These are phyloP conservation scores for Halcyon senegalensis DNA, from an alignment of 2,113 vertebrate species.

Conservation along the genomic window DNA sequence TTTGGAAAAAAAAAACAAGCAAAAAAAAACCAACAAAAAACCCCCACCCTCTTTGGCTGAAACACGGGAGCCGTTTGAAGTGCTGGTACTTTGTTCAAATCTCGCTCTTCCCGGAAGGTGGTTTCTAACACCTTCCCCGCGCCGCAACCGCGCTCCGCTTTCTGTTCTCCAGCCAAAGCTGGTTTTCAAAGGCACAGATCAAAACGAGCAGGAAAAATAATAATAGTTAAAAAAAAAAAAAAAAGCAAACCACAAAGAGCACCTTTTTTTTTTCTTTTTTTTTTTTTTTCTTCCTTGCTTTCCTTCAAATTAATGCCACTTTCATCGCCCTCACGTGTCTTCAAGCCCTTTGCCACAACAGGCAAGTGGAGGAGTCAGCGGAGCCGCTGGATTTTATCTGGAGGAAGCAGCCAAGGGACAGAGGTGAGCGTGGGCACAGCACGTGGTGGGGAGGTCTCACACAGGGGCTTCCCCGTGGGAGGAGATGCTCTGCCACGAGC, in stretches of 20 bases:
- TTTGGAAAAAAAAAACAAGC: not conserved
- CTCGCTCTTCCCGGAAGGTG: not conserved
- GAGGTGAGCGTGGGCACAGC: not conserved
- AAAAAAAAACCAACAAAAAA: not conserved
- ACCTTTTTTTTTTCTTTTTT: not conserved
- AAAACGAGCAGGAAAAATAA: not conserved
- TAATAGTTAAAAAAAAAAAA: not conserved
- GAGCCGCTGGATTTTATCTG: accelerated
- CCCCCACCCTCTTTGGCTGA: not conserved
- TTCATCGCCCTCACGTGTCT: accelerated
- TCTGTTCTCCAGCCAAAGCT: slow-evolving; percentile 25
- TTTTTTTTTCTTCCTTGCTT: not conserved
- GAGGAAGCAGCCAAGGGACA: not conserved
- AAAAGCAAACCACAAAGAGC: not conserved
- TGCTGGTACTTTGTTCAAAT: not conserved
- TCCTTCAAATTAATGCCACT: not conserved
- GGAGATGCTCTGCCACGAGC: not conserved
- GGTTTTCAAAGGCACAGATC: not conserved
- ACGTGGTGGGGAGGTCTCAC: not conserved
- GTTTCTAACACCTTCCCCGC: not conserved
- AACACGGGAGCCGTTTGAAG: slow-evolving; percentile 39
- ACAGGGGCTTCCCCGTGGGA: accelerated
- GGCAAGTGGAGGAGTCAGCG: accelerated
- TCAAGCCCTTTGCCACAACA: not conserved
- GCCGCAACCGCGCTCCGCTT: accelerated